Evolutionary conservation across 1,140 invertebrate genomes (phyloP), one percentile per base, ranked within the genome.

Genomic region (Schlechtendalia chinensis): DNA sequence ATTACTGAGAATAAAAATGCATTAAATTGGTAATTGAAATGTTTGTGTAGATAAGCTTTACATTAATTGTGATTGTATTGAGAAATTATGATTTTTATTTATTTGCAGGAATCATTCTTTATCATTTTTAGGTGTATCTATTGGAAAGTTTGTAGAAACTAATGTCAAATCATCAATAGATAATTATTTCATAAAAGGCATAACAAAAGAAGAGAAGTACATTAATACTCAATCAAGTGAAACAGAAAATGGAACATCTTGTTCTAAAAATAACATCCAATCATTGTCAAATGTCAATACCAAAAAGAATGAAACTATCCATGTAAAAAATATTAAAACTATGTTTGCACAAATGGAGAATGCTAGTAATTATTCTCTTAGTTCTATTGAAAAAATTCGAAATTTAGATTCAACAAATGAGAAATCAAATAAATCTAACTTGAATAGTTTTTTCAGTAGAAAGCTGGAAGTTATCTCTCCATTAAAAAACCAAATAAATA

Each of bases 81-180:
- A 39, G 3, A 27, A 56, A 24, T 54, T 19, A 39, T 24, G 22
- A 59, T 59, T 24, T 54, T 19, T 22, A 16, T 47, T 63, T 32
- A 6, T 63, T 63, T 82, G 27, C 82, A 85, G 85, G 84, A 82
- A 82, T 47, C 87, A 87, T n/a, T 83, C 86, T 8, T 84, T 89
- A 59, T 84, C 85, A 29, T 85, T 84, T 80, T 82, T 89, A 6
- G 87, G 87, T 22, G 59, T 89, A 14, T 86, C 87, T 6, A 88
- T 87, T 53, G 85, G 86, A 58, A 89, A 89, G 83, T 89, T 89
- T 84, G 82, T 80, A 58, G 58, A 74, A 22, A 45, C 72, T 5
- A 72, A 58, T 24, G 29, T 5, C 16, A 54, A 69, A 39, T 69
- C 50, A 27, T 81, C 50, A 81, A 67, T 71, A 12, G 24, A 69